phyloP scores from a whole-genome alignment of 2,113 vertebrate genomes.

The Cyprinodon variegatus region DNA sequence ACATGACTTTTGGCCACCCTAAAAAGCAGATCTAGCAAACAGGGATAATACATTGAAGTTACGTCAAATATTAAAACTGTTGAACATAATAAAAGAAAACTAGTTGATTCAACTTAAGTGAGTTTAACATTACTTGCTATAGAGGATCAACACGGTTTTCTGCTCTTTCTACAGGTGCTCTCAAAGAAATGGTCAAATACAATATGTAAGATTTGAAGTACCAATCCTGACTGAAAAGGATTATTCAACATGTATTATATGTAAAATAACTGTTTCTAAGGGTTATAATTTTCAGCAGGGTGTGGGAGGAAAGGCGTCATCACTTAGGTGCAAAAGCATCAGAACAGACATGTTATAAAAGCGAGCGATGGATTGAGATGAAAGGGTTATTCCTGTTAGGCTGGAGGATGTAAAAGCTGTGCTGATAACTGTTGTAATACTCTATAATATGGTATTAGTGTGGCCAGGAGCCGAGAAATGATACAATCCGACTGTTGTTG shows the following conservation, averaged over 20 bases:
- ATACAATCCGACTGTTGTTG: constrained; percentile 23
- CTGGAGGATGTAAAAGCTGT: constrained; percentile 5
- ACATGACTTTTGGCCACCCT: too few relatives aligned
- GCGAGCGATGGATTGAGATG: constrained; percentile 13
- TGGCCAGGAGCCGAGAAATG: constrained; percentile 28
- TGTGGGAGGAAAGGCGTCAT: not conserved
- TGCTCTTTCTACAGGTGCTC: not conserved
- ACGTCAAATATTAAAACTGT: too few relatives aligned
- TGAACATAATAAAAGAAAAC: too few relatives aligned
- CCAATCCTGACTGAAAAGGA: not conserved
- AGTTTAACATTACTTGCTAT: too few relatives aligned
- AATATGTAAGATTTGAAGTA: not conserved
- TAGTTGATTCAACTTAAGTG: too few relatives aligned
- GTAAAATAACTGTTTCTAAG: not conserved
- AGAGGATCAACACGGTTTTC: not conserved
- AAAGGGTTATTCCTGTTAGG: constrained; percentile 21
- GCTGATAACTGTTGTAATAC: constrained; percentile 36
- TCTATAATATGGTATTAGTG: constrained; percentile 39
- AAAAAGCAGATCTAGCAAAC: too few relatives aligned
- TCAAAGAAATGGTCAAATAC: not conserved
- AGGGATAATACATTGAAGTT: too few relatives aligned
- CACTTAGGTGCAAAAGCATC: constrained; percentile 29
- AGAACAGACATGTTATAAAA: constrained; percentile 9
- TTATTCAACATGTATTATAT: not conserved
- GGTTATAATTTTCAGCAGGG: not conserved